Conservation (phyloP, 2,113 vertebrate species). For the Fukomys damarensis region DNA sequence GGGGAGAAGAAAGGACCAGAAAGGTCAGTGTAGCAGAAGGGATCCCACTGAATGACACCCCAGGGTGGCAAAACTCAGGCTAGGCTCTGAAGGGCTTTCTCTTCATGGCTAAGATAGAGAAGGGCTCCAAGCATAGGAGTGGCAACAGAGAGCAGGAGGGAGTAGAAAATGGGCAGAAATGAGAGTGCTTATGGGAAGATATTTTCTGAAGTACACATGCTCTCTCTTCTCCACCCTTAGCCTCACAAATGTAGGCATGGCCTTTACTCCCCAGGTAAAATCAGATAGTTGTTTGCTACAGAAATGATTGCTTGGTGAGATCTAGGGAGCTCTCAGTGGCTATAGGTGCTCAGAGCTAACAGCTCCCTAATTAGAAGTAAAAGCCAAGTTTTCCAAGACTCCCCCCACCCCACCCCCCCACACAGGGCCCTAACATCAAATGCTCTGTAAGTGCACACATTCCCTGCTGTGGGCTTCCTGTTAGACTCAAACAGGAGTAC, state of each 20-base stretch:
- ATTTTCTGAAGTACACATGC: neutral
- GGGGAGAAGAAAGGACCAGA: neutral
- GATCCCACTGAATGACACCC: rapidly evolving
- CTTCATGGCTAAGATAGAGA: neutral
- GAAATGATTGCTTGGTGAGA: neutral
- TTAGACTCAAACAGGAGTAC: neutral
- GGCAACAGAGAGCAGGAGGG: neutral
- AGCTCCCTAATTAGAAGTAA: neutral
- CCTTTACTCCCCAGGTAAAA: neutral
- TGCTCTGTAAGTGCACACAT: neutral
- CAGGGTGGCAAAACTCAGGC: neutral
- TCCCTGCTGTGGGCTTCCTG: neutral
- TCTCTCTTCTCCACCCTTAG: neutral
- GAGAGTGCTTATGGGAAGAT: neutral
- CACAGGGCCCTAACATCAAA: neutral
- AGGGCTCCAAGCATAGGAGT: neutral
- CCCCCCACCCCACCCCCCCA: neutral
- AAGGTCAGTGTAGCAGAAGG: neutral
- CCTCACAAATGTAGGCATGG: neutral
- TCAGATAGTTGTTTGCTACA: neutral
- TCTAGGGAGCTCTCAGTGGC: neutral
- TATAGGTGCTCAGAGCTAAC: neutral
- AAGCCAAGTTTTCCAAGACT: neutral
- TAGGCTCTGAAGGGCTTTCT: neutral
- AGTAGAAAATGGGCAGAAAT: neutral